Base-by-base conservation (phyloP, 1,140 invertebrate genomes). In the Drosophila equinoxialis region DNA sequence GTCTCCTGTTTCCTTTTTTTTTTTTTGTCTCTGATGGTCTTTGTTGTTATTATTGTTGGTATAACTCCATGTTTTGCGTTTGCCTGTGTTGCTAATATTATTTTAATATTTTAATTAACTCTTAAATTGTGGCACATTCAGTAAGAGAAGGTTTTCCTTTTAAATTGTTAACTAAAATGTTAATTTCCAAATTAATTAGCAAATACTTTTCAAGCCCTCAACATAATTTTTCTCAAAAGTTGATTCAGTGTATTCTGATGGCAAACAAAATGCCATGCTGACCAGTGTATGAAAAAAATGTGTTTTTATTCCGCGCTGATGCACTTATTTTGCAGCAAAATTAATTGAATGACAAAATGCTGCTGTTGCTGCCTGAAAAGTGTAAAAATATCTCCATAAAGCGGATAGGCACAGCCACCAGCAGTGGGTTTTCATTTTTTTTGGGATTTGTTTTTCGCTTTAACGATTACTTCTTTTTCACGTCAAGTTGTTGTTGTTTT, bases 281-380 rank as follows among this genome's bases (percentile, higher is more conserved):
- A 11, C 7, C 39, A n/a, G 17, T 39, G 13, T 39, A 30, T 26
- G 6, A 3, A 4, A 13, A 4, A 13, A 5, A 13, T n/a, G 11
- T 13, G 11, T n/a, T 45, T 30, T 33, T 3, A 14, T 57, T 57
- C n/a, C 13, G 30, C 10, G 14, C 59, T 61, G 42, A 66, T 80
- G 77, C 68, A 71, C 59, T 71, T 59, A 75, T 75, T 71, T 7
- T 68, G 66, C 76, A 83, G 64, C 81, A 54, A 73, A 83, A 84
- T 84, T 81, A 84, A 84, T 84, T 77, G 81, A 86, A 86, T 86
- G 78, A 68, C 78, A 81, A 78, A 85, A 85, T 80, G 68, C 75
- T 71, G 37, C 37, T 39, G 35, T 13, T 20, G 45, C 68, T 65
- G 67, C 51, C 26, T 57, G 64, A 75, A 71, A 85, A 64, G 64